Evolutionary conservation across 1,140 invertebrate genomes (phyloP).

Genomic region (Leguminivora glycinivorella): DNA sequence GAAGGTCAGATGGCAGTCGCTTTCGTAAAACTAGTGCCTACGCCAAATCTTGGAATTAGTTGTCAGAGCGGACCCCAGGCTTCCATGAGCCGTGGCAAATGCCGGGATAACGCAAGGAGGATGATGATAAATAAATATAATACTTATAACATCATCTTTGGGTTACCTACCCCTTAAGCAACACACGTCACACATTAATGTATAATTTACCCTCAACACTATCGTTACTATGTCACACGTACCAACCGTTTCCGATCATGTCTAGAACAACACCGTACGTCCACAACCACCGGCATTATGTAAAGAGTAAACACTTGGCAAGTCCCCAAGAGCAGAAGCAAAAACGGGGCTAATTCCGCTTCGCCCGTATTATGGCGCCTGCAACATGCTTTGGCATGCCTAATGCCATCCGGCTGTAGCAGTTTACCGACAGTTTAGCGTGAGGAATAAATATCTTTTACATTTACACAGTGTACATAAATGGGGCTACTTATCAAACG

Average conservation of each 20-base stretch:
- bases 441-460: neutral
- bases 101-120: too few species aligned
- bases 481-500: too few species aligned
- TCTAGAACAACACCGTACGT: constrained; percentile 1
- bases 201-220: neutral
- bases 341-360: constrained; percentile 24
- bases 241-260: neutral
- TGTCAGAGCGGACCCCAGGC: too few species aligned
- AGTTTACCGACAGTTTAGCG: neutral
- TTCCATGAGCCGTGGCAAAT: too few species aligned
- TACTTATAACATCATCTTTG: too few species aligned
- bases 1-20: too few species aligned
- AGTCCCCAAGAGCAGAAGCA: constrained; percentile 16
- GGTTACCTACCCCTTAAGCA: too few species aligned
- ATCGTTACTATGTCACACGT: neutral
- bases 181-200: neutral
- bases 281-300: constrained; percentile 12
- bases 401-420: constrained; percentile 3
- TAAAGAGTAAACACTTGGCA: constrained; percentile 27
- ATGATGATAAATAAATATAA: too few species aligned
- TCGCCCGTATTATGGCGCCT: neutral
- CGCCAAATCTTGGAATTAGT: too few species aligned
- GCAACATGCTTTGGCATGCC: constrained; percentile 17
- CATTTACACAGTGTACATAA: too few species aligned
- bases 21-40: too few species aligned